Evolutionary conservation across 2,113 vertebrate genomes (phyloP), one percentile per base, ranked within the genome.

Genomic region (Parotia lawesii): DNA sequence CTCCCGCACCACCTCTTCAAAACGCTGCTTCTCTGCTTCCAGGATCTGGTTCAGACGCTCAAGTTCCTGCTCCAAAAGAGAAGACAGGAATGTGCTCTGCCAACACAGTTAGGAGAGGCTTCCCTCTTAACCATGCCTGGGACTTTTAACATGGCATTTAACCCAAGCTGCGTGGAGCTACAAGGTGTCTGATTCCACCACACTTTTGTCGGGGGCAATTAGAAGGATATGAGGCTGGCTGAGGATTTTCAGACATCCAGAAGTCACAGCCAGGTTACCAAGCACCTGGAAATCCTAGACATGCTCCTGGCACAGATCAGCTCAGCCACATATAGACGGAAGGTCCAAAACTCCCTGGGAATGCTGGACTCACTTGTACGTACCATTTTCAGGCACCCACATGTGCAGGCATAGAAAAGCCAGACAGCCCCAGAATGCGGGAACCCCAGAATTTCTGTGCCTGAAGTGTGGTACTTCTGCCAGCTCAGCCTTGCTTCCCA

Each of bases 1-100:
- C 91, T 99, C 99, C 97, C 98, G 96, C 19, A 99, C 98, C 81
- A 99, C 98, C 96, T 99, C 99, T 90, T 99, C 99, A 96, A 99
- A 99, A 93, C 96, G 99, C 90, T 98, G 98, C 94, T 99, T 99
- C 97, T 99, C 99, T 7, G 99, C 98, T 93, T 99, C 99, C 95
- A 99, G 97, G 15, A 99, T 95, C 95, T 99, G 99, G 95, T 99
- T 99, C 73, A 99, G 97, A 37, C 98, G 98, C 93, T 99, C 99
- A 1, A 99, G 98, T 74, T 99, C 99, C 99, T 99, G 90, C 44
- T 74, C 73, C 42, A 17, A 70, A 56, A 87, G 54, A 94, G 37
- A 75, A 47, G 35, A 47, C 13, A 77, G 27, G 33, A n/a, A 22
- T 19, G 14, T 15, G 21, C 23, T 64, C 60, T 21, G 47, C 24